Evolutionary conservation across 2,888 invertebrate species (phyloP), one percentile per base, ranked within the genome.

Genomic region (Mythimna ferrago): DNA sequence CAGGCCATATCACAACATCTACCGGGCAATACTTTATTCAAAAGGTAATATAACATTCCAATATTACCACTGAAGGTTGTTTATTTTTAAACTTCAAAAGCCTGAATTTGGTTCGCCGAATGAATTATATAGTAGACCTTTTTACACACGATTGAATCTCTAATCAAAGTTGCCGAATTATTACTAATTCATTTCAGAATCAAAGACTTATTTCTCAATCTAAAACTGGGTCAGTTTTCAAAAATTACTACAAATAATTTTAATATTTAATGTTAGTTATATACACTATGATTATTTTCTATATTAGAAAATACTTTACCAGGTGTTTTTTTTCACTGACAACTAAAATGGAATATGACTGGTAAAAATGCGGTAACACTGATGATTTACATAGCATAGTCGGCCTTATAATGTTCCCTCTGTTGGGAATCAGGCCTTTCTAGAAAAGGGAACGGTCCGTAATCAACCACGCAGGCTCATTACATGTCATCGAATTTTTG

Each of bases 91-190:
- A 74, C 14, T 62, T 62, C 48, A 56, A 62, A 67, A 62, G 61
- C n/a, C 38, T 11, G 51, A 53, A 35, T 75, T 74, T 51, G 51
- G 48, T 62, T 54, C 66, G 32, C 26, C 26, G 44, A n/a, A 51
- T 67, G 21, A 67, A 61, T 64, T 3, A 56, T 56, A 65, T 54
- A 60, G 19, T n/a, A 54, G 26, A 64, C 70, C 76, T 60, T 70
- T 70, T 77, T 51, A 35, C 63, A 48, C 64, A 51, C 60, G 54
- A 76, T 64, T 54, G 70, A 48, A 64, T 64, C 21, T 11, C 48
- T 51, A 41, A 76, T 60, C 76, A 63, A 76, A 53, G 53, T 32
- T n/a, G 14, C 54, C 2, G n/a, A 70, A 77, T 77, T 64, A 76
- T 41, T 21, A 56, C n/a, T 71, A 11, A 77, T 77, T 70, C 14